Evolutionary conservation across 2,888 invertebrate species (phyloP), one percentile per base, ranked within the genome.

Genomic region (Ashinkailepas kermadecensis): DNA sequence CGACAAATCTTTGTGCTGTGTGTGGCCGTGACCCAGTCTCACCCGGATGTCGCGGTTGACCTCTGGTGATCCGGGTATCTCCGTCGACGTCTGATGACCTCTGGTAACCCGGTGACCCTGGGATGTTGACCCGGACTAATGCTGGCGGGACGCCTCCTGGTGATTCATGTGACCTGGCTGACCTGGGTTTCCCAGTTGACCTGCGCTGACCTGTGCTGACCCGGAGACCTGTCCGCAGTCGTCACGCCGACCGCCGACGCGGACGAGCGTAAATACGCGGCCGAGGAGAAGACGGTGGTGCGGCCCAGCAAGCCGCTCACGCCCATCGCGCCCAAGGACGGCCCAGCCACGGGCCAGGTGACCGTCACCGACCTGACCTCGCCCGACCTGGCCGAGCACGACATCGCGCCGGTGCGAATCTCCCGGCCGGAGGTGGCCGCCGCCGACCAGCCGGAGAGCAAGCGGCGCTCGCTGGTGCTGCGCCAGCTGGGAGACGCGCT

Each of bases 321-420:
- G 56, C 74, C 74, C 9, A 74, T 74, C 21, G 74, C 74, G 54
- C 74, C 74, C 74, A 74, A 74, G 56, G 74, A 74, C 56, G 74
- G 74, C 21, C 74, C 74, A 21, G 74, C 74, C 74, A 74, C 74
- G 8, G 74, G 74, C 10, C 74, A 74, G 74, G 74, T 74, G 21
- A 74, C 74, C 56, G 56, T 74, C 56, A 21, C 74, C 11, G 74
- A 74, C 74, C 74, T 74, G 54, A 15, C 18, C 54, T 56, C 54
- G 13, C 74, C 74, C 0, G 21, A 12, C 54, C 23, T 12, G 56
- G 56, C 18, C 18, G 74, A 74, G 74, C 7, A 9, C 7, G 18
- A 39, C 18, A 74, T 74, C 74, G 74, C 74, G 15, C 74, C 74
- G 6, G 74, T 74, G 7, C 54, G 21, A 6, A 2, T 74, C 21